Percentiles rank a stretch among this genome's conserved stretches.
These are phyloP conservation scores for Emberiza fucata DNA, from an alignment of 2,113 vertebrate genomes.

Conservation along the genomic window DNA sequence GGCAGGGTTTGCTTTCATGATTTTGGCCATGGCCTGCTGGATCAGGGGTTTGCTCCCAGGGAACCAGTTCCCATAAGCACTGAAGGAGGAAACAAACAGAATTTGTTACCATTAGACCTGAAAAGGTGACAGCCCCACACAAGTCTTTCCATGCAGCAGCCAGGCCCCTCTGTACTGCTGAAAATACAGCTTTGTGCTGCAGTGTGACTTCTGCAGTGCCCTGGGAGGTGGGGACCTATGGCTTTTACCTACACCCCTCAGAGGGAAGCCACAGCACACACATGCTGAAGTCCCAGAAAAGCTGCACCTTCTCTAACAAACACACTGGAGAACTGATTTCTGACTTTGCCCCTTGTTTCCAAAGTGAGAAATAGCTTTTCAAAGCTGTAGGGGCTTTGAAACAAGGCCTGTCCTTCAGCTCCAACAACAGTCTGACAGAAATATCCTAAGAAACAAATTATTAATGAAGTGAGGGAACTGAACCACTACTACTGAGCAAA, in stretches of 20 bases:
- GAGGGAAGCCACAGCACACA: neutral
- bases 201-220: too few species aligned
- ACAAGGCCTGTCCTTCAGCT: neutral
- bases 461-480: neutral
- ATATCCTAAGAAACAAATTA: neutral
- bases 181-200: neutral
- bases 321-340: neutral
- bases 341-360: neutral
- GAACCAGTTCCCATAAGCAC: conserved; percentile 98
- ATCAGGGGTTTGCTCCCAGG: conserved; percentile 97
- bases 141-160: neutral
- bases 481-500: neutral
- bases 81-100: conserved; percentile 36
- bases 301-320: neutral
- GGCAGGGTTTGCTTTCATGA: conserved; percentile 98
- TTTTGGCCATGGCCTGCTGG: conserved; percentile 99
- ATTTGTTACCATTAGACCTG: neutral
- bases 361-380: neutral
- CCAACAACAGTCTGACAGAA: neutral
- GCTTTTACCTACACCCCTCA: neutral
- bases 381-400: neutral
- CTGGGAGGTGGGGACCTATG: neutral
- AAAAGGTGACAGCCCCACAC: neutral
- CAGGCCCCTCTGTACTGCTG: neutral
- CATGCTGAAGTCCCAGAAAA: neutral